Evolutionary conservation across 2,888 invertebrate genomes (phyloP), one percentile per base, ranked within the genome.

Genomic region (Noctua janthina): DNA sequence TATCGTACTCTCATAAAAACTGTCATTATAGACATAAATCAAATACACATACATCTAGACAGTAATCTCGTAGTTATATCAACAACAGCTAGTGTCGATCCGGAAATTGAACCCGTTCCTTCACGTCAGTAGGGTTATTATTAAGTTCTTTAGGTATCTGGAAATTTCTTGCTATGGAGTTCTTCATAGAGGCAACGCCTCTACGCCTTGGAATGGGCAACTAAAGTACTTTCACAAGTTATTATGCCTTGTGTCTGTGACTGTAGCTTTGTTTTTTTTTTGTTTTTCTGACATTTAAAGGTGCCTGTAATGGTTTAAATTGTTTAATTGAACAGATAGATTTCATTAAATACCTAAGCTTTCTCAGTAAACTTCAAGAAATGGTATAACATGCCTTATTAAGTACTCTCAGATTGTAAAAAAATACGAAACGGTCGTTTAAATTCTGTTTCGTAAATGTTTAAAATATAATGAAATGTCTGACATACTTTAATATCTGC

Each of bases 1-100:
- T 62, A 85, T 43, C 23, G 11, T 15, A n/a, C 13, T 59, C n/a
- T 46, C 39, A 82, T 79, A 81, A 77, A 67, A 78, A 51, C 66
- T 59, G 69, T 69, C 72, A 69, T 7, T 66, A 29, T 23, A 56
- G 20, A 71, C 43, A 73, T 66, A 43, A 69, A 80, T 85, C 46
- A 80, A 72, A 72, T 79, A 69, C 11, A 43, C 68, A 72, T 51
- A 79, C 54, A 79, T 68, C 35, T 54, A 68, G 66, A 62, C 3
- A 39, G 54, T 35, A 49, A 82, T 70, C 43, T 80, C 35, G 64
- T 20, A 69, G 68, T 62, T 73, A 69, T 56, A 73, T 68, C 54
- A 56, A 79, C 29, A 79, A 35, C 43, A 46, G n/a, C 35, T 1
- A 79, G 29, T 56, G 35, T 67, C n/a, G 43, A 59, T 11, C 2